Percentiles rank a stretch among this genome's conserved stretches.
Conservation (phyloP, 2,113 vertebrate genomes). For the Neotragus moschatus region DNA sequence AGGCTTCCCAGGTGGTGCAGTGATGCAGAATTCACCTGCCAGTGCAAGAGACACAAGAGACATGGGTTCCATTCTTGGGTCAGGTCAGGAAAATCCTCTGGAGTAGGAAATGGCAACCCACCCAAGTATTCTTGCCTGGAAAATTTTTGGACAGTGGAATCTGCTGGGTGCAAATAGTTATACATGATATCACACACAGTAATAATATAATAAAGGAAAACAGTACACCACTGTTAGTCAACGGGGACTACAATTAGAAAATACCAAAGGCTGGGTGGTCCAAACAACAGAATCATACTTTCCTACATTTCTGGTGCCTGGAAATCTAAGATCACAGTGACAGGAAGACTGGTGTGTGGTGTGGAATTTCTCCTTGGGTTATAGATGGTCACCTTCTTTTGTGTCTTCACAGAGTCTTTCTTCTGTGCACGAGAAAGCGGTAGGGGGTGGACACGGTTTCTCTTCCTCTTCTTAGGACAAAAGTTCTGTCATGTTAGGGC, state of each 20-base stretch:
- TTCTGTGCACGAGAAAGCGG: background rate
- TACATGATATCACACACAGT: background rate
- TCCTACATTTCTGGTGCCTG: background rate
- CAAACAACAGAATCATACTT: background rate
- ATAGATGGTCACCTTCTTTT: background rate
- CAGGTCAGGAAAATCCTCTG: background rate
- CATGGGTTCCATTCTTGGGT: background rate
- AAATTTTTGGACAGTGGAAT: background rate
- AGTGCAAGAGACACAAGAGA: background rate
- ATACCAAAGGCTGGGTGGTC: background rate
- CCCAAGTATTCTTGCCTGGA: background rate
- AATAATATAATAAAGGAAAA: background rate
- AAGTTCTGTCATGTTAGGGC: background rate
- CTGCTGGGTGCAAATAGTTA: fast-evolving
- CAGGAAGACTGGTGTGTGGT: background rate
- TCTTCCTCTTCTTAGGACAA: background rate
- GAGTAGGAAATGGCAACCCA: background rate
- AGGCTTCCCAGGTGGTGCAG: background rate
- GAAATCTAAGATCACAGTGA: background rate
- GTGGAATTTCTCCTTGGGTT: background rate
- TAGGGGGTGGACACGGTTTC: too few relatives aligned
- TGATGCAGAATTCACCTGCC: background rate
- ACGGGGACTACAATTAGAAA: fast-evolving
- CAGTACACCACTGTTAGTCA: background rate
- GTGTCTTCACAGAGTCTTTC: background rate